A percentile compares a stretch with the other conserved stretches of the same genome.
These are phyloP conservation scores for Sciurus carolinensis DNA, from an alignment of 2,797 vertebrate species.

Conservation along the genomic window DNA sequence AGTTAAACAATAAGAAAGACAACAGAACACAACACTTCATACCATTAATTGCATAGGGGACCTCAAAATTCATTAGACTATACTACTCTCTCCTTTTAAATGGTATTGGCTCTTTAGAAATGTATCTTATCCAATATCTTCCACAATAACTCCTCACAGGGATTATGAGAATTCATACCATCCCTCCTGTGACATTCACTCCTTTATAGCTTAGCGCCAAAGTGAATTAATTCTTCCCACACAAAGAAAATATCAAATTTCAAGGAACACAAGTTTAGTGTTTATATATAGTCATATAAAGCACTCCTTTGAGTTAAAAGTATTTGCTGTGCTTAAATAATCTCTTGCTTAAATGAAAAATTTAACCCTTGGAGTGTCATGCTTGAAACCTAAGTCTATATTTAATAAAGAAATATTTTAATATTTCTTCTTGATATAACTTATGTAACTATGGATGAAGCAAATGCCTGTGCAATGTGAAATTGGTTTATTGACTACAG, in stretches of 20 bases:
- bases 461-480: background rate
- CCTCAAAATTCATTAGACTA: constrained; percentile 84
- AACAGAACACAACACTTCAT: constrained; percentile 76
- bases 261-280: constrained; percentile 71
- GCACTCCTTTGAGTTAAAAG: constrained; percentile 55
- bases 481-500: background rate
- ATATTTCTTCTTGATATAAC: constrained; percentile 13
- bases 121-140: constrained; percentile 82
- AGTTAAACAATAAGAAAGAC: constrained; percentile 76
- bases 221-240: constrained; percentile 86
- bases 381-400: background rate
- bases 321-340: constrained; percentile 66
- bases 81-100: constrained; percentile 78
- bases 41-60: constrained; percentile 81
- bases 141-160: constrained; percentile 79
- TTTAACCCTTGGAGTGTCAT: constrained; percentile 73
- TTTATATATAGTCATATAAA: constrained; percentile 69
- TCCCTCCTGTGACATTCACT: constrained; percentile 84
- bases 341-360: constrained; percentile 71
- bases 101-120: constrained; percentile 85
- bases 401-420: constrained; percentile 1
- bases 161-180: constrained; percentile 83
- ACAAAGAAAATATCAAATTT: constrained; percentile 85
- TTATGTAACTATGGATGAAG: background rate
- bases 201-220: constrained; percentile 83